Percentiles rank a stretch among this genome's conserved stretches.
These are phyloP conservation scores for Aurelia aurita DNA, from an alignment of 30 jellyfish, hydroid and myxozoan genomes.

Conservation along the genomic window DNA sequence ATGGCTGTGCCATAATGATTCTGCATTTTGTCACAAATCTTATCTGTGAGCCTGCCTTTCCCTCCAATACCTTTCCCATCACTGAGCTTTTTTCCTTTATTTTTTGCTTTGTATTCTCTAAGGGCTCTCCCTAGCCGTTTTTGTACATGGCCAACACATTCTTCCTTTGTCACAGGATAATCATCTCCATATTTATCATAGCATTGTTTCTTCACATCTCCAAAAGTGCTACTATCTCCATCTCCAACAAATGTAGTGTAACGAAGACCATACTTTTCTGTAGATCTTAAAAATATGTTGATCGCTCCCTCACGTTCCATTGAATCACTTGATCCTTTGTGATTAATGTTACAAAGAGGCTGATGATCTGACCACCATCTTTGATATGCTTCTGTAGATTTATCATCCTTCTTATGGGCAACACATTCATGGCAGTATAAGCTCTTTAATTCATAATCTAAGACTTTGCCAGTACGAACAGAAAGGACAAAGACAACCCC, in stretches of 20 bases:
- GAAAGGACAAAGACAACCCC: conserved; percentile 57
- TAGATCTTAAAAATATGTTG: conserved; percentile 1
- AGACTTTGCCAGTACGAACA: conserved; percentile 49
- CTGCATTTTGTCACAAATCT: conserved; percentile 14
- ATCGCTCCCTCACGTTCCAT: not conserved
- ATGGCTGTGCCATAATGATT: conserved; percentile 9
- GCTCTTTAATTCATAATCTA: conserved; percentile 25
- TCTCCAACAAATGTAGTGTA: conserved; percentile 30
- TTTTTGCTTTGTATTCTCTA: conserved; percentile 4
- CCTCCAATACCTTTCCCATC: conserved; percentile 21
- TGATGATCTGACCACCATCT: conserved; percentile 5
- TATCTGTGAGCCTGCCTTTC: conserved; percentile 15
- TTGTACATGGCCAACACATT: conserved; percentile 24
- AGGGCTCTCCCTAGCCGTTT: conserved; percentile 29
- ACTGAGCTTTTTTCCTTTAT: conserved; percentile 15
- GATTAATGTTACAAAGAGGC: conserved; percentile 20
- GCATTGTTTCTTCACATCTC: not conserved
- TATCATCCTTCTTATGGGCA: conserved; percentile 5
- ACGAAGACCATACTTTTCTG: not conserved
- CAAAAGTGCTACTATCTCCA: conserved; percentile 6
- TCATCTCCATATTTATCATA: not conserved
- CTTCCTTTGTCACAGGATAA: conserved; percentile 15
- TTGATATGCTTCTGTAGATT: conserved; percentile 4
- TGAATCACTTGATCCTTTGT: conserved; percentile 22
- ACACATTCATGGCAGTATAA: conserved; percentile 32